Base-by-base conservation (phyloP, 2,113 vertebrate species). In the Asarcornis scutulata region DNA sequence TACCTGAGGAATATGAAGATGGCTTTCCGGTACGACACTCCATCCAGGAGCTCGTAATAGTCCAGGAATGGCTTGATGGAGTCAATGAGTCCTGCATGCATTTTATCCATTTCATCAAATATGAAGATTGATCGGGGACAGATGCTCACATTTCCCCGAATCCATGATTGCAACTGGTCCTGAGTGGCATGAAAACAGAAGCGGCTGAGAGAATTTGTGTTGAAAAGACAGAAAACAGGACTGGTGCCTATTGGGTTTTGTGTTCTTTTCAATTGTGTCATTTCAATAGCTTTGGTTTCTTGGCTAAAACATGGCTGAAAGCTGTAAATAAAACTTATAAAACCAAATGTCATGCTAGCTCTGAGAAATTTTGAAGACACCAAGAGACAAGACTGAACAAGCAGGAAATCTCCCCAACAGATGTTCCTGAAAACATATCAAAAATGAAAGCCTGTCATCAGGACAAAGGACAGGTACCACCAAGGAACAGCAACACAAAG, bases 1-100 rank as follows among this genome's bases (percentile, higher is more conserved):
- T 66, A 99, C 99, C 99, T 99, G 97, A 99, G 99, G 96, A 99
- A 99, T 80, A 99, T 98, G 97, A 99, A 99, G 97, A 99, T 99
- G 64, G 99, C 98, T 91, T 99, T 98, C 71, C 98, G 98, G 91
- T 99, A 99, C 9, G 99, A 99, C 62, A 99, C 98, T 13, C 99
- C 98, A 6, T 99, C 98, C 86, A 99, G 94, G 46, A 98, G 96
- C 18, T 98, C 98, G 1, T 99, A 99, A 82, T 98, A 99, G 86
- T 99, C 99, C 82, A 99, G 96, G 95, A 98, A 99, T 0, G 99
- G 99, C 63, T 99, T 99, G 87, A 99, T 99, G 73, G 99, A 97
- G 46, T 99, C 99, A 4, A 99, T 99, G 92, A 99, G 97, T 18
- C 99, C 99, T 0, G 99, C 98, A 0, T 98, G 98, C 98, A 99